Percentiles rank a stretch among this genome's conserved stretches.
Evolutionary conservation across 2,888 invertebrate genomes (phyloP).

Genomic region (Dasypolia templi): DNA sequence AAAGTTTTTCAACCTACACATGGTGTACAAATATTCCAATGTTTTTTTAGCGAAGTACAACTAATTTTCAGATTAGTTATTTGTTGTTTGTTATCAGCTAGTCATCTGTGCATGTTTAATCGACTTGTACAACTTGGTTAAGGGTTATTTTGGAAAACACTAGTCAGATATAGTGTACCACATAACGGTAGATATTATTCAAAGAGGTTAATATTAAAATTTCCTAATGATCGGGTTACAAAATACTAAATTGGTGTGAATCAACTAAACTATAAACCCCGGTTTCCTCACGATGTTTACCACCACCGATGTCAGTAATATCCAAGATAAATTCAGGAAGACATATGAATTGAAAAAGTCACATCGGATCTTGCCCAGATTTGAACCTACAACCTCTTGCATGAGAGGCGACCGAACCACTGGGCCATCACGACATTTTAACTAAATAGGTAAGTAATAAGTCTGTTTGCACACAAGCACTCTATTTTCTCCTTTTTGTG

Average conservation of each 20-base stretch:
- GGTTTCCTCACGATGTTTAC: not conserved
- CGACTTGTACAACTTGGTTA: not conserved
- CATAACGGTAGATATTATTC: not conserved
- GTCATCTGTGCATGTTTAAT: not conserved
- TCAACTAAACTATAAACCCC: not conserved
- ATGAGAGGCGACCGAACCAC: not conserved
- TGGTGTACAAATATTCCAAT: not conserved
- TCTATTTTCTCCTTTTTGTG: constrained; percentile 1
- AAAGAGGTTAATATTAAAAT: not conserved
- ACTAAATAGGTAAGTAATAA: not conserved
- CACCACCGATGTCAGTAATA: too few species aligned
- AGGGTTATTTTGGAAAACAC: not conserved
- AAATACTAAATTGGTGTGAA: too few species aligned
- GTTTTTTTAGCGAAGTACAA: not conserved
- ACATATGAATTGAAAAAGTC: not conserved
- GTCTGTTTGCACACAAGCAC: not conserved
- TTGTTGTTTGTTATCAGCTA: not conserved
- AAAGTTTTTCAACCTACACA: not conserved
- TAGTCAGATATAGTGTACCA: not conserved
- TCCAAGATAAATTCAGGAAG: not conserved
- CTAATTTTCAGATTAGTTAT: not conserved
- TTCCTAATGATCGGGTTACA: not conserved
- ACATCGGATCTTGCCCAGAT: not conserved
- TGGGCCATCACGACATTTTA: not conserved
- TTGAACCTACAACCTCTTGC: not conserved